Evolutionary conservation across 1,140 invertebrate species (phyloP).

Genomic region (Calosoma granatense): DNA sequence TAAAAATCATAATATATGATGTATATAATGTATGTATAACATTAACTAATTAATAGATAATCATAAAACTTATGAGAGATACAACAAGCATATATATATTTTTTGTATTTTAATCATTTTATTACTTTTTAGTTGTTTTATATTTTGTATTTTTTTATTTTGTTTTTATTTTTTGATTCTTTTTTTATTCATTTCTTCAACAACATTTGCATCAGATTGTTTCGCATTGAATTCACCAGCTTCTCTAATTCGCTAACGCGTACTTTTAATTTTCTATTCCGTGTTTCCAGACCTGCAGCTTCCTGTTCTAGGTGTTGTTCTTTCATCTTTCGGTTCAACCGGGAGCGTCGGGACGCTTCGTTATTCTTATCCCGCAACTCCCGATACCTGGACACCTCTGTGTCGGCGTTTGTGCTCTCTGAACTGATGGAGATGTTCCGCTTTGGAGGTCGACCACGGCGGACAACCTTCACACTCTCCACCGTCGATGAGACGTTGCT

Average conservation of each 20-base stretch:
- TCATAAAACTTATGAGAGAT: too few species aligned
- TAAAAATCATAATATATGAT: slow-evolving; percentile 9
- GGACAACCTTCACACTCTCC: not conserved
- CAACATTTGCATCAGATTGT: slow-evolving; percentile 31
- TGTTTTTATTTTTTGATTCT: too few species aligned
- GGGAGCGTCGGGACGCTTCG: slow-evolving; percentile 59
- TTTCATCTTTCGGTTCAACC: slow-evolving; percentile 59
- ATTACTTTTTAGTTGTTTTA: too few species aligned
- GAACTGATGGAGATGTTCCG: slow-evolving; percentile 23
- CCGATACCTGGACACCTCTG: slow-evolving; percentile 40
- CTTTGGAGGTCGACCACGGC: slow-evolving; percentile 27
- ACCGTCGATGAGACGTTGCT: not conserved
- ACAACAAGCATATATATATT: too few species aligned
- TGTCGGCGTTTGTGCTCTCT: slow-evolving; percentile 27
- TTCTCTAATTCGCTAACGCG: slow-evolving; percentile 31
- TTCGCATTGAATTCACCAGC: slow-evolving; percentile 27
- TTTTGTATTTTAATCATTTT: too few species aligned
- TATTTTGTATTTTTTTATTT: too few species aligned
- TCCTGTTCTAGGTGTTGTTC: slow-evolving; percentile 36
- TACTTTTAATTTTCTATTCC: slow-evolving; percentile 29
- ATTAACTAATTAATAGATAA: too few species aligned
- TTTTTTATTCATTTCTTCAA: slow-evolving; percentile 22
- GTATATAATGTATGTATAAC: too few species aligned
- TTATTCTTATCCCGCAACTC: slow-evolving; percentile 64
- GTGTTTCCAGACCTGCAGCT: slow-evolving; percentile 21